Base-by-base conservation (phyloP, 1,140 invertebrate genomes). In the Galleria mellonella region DNA sequence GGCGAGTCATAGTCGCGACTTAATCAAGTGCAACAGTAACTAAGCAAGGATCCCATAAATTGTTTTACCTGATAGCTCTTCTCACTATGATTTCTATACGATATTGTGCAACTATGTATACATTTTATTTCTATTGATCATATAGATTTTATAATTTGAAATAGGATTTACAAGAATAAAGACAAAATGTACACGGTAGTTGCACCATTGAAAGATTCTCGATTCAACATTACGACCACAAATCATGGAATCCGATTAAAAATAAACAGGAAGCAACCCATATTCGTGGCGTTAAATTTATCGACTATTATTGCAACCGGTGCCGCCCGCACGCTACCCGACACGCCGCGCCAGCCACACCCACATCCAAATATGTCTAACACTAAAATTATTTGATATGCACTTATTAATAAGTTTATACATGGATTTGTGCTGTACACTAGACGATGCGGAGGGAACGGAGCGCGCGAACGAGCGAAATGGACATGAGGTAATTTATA, bases 341-440 rank as follows among this genome's bases (percentile, higher is more conserved):
- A 37, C 37, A 44, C 36, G 28, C 43, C 49, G 47, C 57, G 42
- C 35, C 38, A 29, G 29, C 27, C 39, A 42, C 50, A 55, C 51
- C 36, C 43, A 29, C 55, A 62, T 68, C 49, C 62, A 66, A 72
- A 68, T 78, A 73, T 56, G 17, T 55, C 71, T 81, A 77, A 77
- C 62, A 72, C 73, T 81, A 73, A 62, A 72, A 74, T 78, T 79
- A 76, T 60, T 71, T 82, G 77, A 84, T 84, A 82, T 82, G 81
- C 81, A 72, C 77, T 84, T 84, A 84, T 66, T 55, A 77, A 71
- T 74, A 77, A 51, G 50, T 62, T 67, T 67, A 64, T 74, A 81
- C 77, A 84, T 74, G 69, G 77, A 66, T 82, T 84, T 82, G 77
- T 84, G 81, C 81, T 81, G 76, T 82, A 84, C 81, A 81, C 56